A percentile compares a stretch with the other conserved stretches of the same genome.
These are phyloP conservation scores for Halocaridina rubra DNA, from an alignment of 2,888 invertebrate genomes.

Conservation along the genomic window DNA sequence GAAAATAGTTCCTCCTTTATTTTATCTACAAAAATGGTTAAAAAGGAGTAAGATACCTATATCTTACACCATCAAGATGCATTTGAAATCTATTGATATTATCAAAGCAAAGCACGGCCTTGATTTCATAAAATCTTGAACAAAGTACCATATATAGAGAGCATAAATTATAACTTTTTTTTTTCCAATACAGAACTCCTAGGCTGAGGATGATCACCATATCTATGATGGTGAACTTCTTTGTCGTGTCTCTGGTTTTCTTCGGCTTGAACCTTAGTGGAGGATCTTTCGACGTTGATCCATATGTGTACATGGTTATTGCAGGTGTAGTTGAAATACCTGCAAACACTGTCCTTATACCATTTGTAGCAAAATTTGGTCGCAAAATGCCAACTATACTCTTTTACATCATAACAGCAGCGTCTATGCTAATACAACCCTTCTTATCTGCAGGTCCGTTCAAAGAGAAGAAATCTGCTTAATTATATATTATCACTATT, in stretches of 20 bases:
- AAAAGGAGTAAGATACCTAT: too few relatives aligned
- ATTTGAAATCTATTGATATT: too few relatives aligned
- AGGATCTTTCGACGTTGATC: neutral
- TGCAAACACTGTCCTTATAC: neutral
- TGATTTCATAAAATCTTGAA: too few relatives aligned
- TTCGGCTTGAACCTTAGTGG: slow-evolving; percentile 17
- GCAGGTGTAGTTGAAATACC: neutral
- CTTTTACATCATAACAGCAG: neutral
- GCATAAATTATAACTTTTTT: too few relatives aligned
- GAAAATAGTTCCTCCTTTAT: too few relatives aligned
- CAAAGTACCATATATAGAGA: too few relatives aligned
- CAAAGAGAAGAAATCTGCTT: too few relatives aligned
- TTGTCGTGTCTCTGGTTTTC: slow-evolving; percentile 16
- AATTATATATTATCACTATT: too few relatives aligned
- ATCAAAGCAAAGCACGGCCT: too few relatives aligned
- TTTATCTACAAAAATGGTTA: too few relatives aligned
- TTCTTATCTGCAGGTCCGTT: neutral
- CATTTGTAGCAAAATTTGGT: neutral
- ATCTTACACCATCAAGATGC: too few relatives aligned
- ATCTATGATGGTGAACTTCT: slow-evolving; percentile 9
- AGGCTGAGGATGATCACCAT: neutral
- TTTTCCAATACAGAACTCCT: neutral
- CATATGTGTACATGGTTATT: neutral
- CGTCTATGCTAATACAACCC: neutral
- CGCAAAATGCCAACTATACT: neutral